Evolutionary conservation across 2,888 invertebrate species (phyloP), one percentile per base, ranked within the genome.

Genomic region (Xiphydria camelus): DNA sequence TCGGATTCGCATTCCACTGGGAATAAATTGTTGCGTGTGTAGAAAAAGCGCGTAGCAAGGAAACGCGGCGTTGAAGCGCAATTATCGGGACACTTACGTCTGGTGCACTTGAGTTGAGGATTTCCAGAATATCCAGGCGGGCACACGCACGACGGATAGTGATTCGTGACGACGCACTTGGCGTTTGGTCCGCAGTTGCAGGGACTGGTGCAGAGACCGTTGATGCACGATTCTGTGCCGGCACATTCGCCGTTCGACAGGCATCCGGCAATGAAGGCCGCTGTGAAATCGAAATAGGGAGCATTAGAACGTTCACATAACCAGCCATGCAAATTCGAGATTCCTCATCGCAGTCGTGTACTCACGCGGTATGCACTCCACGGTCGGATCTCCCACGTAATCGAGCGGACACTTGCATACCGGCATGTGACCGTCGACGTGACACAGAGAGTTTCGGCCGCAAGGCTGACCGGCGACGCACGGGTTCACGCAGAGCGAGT

Each of bases 121-220:
- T 91, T 91, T 66, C 93, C 94, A 26, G 90, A 89, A 73, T 84
- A 92, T 37, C 91, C 91, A 23, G 86, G 82, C 64, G 83, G 82
- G 71, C 94, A 94, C 62, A 82, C 86, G 71, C 94, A 94, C 10
- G 89, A 86, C 10, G 93, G 91, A 75, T 91, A 89, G 70, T 94
- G 94, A 73, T 89, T 85, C 40, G 83, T 79, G 7, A 94, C 90
- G 47, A 80, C 80, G 70, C 94, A 94, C 58, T 90, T 88, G 4
- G 94, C 86, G 66, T 91, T 86, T 2, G 83, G 79, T 35, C 93
- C 94, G 63, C 92, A 92, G 62, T 88, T 88, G 68, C 94, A 94
- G 1, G 94, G 94, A 66, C 85, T 87, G 6, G 87, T 83, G 68
- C 93, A 94, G 14, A 83, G 79, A 22, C 83, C 80, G 64, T 92